Evolutionary conservation across 2,113 vertebrate species (phyloP).

Genomic region (Sinosuthora webbiana): DNA sequence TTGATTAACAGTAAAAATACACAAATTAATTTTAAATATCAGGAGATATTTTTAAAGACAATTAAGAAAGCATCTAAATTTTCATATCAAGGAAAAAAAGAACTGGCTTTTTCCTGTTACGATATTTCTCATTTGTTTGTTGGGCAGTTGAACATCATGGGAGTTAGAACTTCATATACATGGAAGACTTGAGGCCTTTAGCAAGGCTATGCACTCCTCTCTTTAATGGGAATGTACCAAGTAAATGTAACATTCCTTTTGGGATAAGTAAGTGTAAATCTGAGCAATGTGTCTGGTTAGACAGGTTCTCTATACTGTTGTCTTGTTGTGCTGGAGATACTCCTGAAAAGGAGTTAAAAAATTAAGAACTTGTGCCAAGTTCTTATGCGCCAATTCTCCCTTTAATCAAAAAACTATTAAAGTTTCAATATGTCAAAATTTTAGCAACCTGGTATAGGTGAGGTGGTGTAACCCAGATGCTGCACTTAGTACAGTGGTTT

Average conservation of each 20-base stretch:
- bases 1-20: not conserved
- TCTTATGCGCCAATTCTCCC: not conserved
- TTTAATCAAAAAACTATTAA: not conserved
- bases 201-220: not conserved
- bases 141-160: not conserved
- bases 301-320: not conserved
- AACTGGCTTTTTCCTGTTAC: not conserved
- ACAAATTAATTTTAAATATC: not conserved
- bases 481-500: not conserved
- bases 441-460: not conserved
- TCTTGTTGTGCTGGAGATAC: not conserved
- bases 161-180: not conserved
- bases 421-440: not conserved
- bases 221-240: fast-evolving
- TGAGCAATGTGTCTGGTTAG: not conserved
- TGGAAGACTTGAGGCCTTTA: not conserved
- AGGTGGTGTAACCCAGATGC: not conserved
- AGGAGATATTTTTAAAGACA: not conserved
- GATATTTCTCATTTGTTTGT: not conserved
- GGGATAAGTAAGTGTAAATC: not conserved
- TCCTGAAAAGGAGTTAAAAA: not conserved
- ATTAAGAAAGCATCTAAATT: not conserved
- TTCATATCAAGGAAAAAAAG: not conserved
- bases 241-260: not conserved
- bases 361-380: not conserved